Evolutionary conservation across 2,113 vertebrate genomes (phyloP).

Genomic region (Planiliza haematocheilus): DNA sequence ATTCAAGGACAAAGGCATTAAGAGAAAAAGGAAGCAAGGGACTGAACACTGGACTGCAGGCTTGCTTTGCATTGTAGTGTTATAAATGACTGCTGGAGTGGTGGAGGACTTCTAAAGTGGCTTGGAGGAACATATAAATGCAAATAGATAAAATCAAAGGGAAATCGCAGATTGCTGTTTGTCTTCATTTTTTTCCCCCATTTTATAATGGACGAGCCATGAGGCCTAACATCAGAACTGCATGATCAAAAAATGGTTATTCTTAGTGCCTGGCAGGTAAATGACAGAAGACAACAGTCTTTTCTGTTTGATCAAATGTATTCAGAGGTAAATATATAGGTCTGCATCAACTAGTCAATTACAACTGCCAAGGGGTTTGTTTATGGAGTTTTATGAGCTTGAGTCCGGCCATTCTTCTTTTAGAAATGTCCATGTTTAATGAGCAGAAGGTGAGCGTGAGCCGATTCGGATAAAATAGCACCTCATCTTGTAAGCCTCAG

Average conservation of each 20-base stretch:
- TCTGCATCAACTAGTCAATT: slow-evolving; percentile 44
- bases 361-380: slow-evolving; percentile 36
- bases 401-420: neutral
- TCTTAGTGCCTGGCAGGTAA: slow-evolving; percentile 62
- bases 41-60: slow-evolving; percentile 32
- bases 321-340: slow-evolving; percentile 31
- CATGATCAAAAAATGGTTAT: slow-evolving; percentile 68
- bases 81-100: slow-evolving; percentile 49
- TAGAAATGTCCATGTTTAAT: slow-evolving; percentile 25
- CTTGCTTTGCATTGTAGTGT: slow-evolving; percentile 44
- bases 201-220: slow-evolving; percentile 44
- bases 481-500: slow-evolving; percentile 1
- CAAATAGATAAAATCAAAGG: slow-evolving; percentile 75
- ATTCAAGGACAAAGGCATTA: slow-evolving; percentile 79
- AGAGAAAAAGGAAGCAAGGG: slow-evolving; percentile 55
- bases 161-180: slow-evolving; percentile 68
- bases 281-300: slow-evolving; percentile 67
- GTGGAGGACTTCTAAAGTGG: slow-evolving; percentile 57
- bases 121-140: slow-evolving; percentile 53
- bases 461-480: slow-evolving; percentile 27
- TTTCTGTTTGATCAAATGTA: slow-evolving; percentile 58
- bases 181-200: slow-evolving; percentile 29
- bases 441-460: slow-evolving; percentile 12
- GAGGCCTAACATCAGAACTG: slow-evolving; percentile 35
- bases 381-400: slow-evolving; percentile 21